phyloP scores from a whole-genome alignment of 2,797 vertebrate genomes.

The Varecia variegata region DNA sequence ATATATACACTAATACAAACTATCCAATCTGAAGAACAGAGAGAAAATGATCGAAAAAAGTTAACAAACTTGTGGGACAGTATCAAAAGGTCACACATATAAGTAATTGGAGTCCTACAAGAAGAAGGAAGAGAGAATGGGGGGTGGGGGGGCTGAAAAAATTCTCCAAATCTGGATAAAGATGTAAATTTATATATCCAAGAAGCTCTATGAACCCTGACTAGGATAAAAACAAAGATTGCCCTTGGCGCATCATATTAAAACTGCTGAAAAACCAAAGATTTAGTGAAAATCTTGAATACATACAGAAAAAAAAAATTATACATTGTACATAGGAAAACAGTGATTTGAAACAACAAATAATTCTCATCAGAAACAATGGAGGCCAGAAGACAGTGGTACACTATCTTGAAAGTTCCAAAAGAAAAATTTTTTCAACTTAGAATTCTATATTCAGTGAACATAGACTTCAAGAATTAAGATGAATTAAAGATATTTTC shows the following conservation, averaged over 20 bases:
- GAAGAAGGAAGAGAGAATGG: not conserved
- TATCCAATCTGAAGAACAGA: not conserved
- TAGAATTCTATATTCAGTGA: conserved; percentile 1
- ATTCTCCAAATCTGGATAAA: not conserved
- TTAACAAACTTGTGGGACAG: not conserved
- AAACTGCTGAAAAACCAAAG: not conserved
- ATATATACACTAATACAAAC: not conserved
- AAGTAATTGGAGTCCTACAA: not conserved
- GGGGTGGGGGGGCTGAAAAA: not conserved
- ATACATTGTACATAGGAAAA: not conserved
- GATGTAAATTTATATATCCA: not conserved
- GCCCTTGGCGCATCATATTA: not conserved
- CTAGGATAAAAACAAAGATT: conserved; percentile 30
- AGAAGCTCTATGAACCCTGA: not conserved
- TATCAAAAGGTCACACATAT: not conserved
- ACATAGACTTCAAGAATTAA: conserved; percentile 33
- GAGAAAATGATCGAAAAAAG: not conserved
- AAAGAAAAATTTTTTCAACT: not conserved
- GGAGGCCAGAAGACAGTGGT: not conserved
- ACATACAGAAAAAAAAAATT: not conserved
- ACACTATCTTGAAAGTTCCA: not conserved
- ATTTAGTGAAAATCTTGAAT: not conserved
- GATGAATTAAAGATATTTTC: not conserved
- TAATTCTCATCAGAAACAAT: conserved; percentile 7
- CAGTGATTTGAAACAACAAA: not conserved